Conservation (phyloP, 2,113 vertebrate species). For the Amphilophus citrinellus region DNA sequence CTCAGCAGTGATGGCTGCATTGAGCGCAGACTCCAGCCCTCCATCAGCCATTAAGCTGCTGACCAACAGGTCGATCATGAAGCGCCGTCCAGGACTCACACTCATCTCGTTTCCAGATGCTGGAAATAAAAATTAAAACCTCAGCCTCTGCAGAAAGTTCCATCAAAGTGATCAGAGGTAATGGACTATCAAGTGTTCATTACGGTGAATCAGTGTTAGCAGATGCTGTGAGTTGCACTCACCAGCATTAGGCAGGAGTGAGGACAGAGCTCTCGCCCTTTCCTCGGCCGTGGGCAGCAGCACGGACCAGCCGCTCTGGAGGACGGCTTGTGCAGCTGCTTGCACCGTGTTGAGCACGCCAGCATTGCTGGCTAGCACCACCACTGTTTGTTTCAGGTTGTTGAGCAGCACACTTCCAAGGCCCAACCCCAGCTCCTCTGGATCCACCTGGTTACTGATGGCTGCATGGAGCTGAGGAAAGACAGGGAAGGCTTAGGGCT, state of each 20-base stretch:
- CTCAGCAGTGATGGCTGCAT: constrained; percentile 96
- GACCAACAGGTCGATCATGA: constrained; percentile 98
- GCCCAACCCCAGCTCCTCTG: constrained; percentile 92
- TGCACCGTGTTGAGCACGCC: constrained; percentile 95
- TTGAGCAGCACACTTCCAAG: constrained; percentile 93
- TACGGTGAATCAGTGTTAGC: neutral
- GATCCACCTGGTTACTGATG: constrained; percentile 97
- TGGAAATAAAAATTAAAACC: constrained; percentile 50
- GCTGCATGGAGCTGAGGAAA: constrained; percentile 91
- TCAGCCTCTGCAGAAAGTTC: neutral
- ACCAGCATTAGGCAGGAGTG: constrained; percentile 94
- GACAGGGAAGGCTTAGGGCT: neutral
- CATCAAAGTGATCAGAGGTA: neutral
- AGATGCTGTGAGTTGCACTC: constrained; percentile 23
- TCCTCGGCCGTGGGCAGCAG: constrained; percentile 96
- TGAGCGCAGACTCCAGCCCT: constrained; percentile 94
- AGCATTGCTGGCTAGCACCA: constrained; percentile 93
- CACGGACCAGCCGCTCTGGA: constrained; percentile 98
- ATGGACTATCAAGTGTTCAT: neutral
- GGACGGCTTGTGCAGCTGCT: constrained; percentile 91
- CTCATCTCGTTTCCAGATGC: constrained; percentile 95
- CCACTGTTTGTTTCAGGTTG: constrained; percentile 96
- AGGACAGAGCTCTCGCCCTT: constrained; percentile 92
- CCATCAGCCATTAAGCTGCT: constrained; percentile 99
- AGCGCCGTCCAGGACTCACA: constrained; percentile 92